These are phyloP conservation scores for Siniperca obscura DNA, from an alignment of 2,797 vertebrate genomes.

Conservation along the genomic window DNA sequence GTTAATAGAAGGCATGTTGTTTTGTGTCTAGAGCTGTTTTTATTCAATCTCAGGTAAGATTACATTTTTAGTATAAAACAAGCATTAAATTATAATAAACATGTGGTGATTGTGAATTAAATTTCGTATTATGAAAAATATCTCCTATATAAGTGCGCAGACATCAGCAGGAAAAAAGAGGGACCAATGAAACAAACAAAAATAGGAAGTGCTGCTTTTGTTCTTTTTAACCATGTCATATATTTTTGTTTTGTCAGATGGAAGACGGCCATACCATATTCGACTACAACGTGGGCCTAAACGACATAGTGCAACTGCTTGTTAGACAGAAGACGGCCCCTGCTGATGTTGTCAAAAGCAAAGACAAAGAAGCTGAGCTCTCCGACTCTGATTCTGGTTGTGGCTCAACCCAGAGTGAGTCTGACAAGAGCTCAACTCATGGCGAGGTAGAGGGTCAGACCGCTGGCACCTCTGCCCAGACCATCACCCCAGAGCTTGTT, in stretches of 20 bases:
- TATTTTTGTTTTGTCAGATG: constrained; percentile 86
- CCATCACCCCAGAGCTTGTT: constrained; percentile 66
- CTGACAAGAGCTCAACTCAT: constrained; percentile 93
- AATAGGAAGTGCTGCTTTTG: background rate
- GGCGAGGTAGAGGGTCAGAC: constrained; percentile 87
- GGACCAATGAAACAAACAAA: background rate
- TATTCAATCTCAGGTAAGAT: background rate
- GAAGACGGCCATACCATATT: constrained; percentile 97
- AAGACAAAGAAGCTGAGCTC: constrained; percentile 93
- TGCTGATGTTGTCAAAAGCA: constrained; percentile 72
- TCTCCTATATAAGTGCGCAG: background rate
- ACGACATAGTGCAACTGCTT: constrained; percentile 96
- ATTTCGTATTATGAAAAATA: background rate
- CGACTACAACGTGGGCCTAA: constrained; percentile 95
- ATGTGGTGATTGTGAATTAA: background rate
- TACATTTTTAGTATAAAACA: background rate
- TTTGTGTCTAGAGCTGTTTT: background rate
- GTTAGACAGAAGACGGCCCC: constrained; percentile 87
- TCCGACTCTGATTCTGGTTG: constrained; percentile 97
- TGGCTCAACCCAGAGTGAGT: constrained; percentile 93
- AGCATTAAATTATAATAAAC: background rate
- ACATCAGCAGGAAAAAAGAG: background rate
- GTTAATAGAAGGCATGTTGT: background rate
- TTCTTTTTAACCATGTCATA: background rate
- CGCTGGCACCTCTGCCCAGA: constrained; percentile 83